These are phyloP conservation scores for Caenorhabditis sp. DNA, from an alignment of 2,888 invertebrate species.

Conservation along the genomic window DNA sequence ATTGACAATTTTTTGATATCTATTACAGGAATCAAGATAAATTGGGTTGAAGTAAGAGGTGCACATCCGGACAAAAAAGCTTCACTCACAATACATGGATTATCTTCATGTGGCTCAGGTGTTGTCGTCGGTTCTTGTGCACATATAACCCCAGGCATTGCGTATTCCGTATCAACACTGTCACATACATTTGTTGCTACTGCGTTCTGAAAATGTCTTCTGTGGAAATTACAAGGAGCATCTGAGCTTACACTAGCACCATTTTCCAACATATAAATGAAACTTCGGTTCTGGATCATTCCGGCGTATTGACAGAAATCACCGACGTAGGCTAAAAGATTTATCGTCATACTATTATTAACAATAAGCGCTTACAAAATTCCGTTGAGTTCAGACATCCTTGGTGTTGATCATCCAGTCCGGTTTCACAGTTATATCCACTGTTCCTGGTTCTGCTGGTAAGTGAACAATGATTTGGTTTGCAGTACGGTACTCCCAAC, in stretches of 20 bases:
- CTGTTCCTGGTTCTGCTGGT: slow-evolving; percentile 32
- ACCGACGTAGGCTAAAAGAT: slow-evolving; percentile 8
- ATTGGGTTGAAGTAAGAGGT: no score
- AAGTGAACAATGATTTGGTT: slow-evolving; percentile 43
- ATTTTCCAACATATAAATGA: slow-evolving; percentile 17
- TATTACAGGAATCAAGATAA: no score
- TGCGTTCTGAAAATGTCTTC: slow-evolving; percentile 35
- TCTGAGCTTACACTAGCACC: neutral
- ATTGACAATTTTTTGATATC: no score
- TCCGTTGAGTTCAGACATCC: neutral
- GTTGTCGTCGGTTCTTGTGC: neutral
- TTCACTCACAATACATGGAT: neutral
- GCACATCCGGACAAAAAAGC: no score
- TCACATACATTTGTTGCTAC: slow-evolving; percentile 42
- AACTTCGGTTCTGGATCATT: neutral
- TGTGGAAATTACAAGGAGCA: neutral
- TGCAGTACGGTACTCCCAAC: slow-evolving; percentile 28
- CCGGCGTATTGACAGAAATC: slow-evolving; percentile 45
- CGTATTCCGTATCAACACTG: slow-evolving; percentile 7
- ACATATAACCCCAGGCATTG: neutral
- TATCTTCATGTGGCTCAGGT: neutral
- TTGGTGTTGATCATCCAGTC: neutral
- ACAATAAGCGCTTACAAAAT: neutral
- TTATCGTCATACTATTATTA: neutral
- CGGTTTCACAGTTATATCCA: slow-evolving; percentile 41